These are phyloP conservation scores for Sitta europaea DNA, from an alignment of 2,113 vertebrate genomes.

Conservation along the genomic window DNA sequence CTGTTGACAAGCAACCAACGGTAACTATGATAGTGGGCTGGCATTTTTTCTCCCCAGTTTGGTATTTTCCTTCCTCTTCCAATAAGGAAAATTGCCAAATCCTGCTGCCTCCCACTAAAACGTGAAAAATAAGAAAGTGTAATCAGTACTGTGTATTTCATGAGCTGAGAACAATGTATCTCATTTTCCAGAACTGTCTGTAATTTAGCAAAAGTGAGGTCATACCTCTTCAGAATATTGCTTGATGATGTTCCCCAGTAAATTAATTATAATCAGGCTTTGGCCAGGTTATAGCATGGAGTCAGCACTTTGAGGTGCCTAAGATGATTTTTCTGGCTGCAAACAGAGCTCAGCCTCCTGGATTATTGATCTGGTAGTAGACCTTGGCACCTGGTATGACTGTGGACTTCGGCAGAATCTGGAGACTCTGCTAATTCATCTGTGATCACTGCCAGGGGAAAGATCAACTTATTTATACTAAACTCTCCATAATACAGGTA, in stretches of 20 bases:
- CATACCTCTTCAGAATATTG: neutral
- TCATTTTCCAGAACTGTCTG: neutral
- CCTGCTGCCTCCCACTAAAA: neutral
- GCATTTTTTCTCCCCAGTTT: neutral
- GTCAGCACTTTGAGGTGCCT: neutral
- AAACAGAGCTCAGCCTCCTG: neutral
- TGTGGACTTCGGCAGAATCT: neutral
- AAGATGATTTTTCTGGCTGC: neutral
- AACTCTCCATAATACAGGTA: neutral
- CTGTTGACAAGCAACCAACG: neutral
- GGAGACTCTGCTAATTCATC: neutral
- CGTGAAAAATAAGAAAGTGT: neutral
- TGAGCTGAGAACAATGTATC: neutral
- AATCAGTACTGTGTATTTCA: neutral
- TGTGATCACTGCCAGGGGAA: neutral
- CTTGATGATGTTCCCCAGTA: neutral
- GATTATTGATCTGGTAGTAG: neutral
- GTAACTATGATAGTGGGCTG: neutral
- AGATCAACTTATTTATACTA: neutral
- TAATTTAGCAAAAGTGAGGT: neutral
- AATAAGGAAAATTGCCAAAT: conserved; percentile 1
- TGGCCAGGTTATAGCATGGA: neutral
- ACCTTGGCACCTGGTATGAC: neutral
- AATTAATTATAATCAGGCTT: neutral
- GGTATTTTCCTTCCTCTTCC: neutral